Percentiles rank a stretch among this genome's conserved stretches.
phyloP scores from a whole-genome alignment of 2,113 vertebrate species.

The Zapus hudsonius region DNA sequence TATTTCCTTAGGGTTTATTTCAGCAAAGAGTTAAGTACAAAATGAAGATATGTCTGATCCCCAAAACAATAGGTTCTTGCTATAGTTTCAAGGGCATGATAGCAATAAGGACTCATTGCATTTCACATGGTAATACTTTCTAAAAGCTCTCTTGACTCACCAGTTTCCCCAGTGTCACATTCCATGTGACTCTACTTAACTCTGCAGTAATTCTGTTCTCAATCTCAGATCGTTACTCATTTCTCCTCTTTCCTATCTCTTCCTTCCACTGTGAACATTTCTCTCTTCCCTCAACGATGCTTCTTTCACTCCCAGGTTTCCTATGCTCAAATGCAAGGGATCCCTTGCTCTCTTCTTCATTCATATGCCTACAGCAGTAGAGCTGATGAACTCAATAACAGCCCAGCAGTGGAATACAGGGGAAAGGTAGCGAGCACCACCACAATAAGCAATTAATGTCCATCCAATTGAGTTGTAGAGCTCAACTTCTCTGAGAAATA shows the following conservation, averaged over 20 bases:
- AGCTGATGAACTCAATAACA: neutral
- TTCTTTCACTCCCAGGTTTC: neutral
- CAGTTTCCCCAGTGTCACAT: neutral
- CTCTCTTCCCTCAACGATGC: neutral
- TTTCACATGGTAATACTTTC: neutral
- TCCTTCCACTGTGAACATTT: neutral
- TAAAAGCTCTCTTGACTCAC: neutral
- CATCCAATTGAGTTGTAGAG: neutral
- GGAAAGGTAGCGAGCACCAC: neutral
- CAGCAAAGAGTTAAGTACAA: neutral
- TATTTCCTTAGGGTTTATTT: neutral
- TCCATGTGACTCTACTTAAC: neutral
- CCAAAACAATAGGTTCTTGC: neutral
- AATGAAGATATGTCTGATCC: neutral
- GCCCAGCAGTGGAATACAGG: neutral
- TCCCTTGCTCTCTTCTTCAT: neutral
- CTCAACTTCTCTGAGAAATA: neutral
- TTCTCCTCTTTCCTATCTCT: neutral
- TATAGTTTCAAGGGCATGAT: neutral
- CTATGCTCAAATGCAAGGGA: fast-evolving
- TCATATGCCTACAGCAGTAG: too few relatives aligned
- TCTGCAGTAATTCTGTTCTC: neutral
- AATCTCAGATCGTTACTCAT: fast-evolving
- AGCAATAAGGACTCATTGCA: neutral
- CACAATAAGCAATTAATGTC: neutral